phyloP scores from a whole-genome alignment of 1,140 invertebrate species.

The Odontomachus brunneus region DNA sequence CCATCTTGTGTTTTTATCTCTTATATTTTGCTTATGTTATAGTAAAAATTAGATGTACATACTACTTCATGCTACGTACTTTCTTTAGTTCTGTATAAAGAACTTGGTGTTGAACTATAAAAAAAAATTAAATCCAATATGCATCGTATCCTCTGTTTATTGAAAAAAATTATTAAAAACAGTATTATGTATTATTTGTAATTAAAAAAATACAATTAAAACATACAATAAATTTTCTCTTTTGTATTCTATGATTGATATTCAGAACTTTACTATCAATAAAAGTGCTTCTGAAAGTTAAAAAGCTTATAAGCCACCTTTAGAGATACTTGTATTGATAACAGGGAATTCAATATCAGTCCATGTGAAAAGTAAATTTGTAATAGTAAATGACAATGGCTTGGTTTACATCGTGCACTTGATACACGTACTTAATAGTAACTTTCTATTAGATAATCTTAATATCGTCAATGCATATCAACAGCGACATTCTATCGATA shows the following conservation, averaged over 20 bases:
- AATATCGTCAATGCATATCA: too few species aligned
- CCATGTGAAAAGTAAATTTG: neutral
- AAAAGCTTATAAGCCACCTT: too few species aligned
- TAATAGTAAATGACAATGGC: neutral
- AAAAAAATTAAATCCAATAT: conserved; percentile 52
- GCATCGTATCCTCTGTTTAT: neutral
- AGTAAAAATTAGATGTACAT: neutral
- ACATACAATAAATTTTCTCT: neutral
- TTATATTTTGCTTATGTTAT: neutral
- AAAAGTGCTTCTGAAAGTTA: too few species aligned
- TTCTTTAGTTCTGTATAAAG: conserved; percentile 89
- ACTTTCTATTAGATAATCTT: too few species aligned
- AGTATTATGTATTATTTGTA: neutral
- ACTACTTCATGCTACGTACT: conserved; percentile 86
- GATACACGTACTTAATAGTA: too few species aligned
- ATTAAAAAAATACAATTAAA: conserved; percentile 36
- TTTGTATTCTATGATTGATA: neutral
- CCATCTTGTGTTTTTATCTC: too few species aligned
- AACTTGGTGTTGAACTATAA: conserved; percentile 88
- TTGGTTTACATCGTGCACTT: too few species aligned
- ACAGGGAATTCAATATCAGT: too few species aligned
- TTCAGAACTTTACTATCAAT: too few species aligned
- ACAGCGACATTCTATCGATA: too few species aligned
- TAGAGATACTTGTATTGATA: too few species aligned
- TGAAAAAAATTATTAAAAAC: too few species aligned